Evolutionary conservation across 2,888 invertebrate genomes (phyloP).

Genomic region (Torymus aiolomorphi): DNA sequence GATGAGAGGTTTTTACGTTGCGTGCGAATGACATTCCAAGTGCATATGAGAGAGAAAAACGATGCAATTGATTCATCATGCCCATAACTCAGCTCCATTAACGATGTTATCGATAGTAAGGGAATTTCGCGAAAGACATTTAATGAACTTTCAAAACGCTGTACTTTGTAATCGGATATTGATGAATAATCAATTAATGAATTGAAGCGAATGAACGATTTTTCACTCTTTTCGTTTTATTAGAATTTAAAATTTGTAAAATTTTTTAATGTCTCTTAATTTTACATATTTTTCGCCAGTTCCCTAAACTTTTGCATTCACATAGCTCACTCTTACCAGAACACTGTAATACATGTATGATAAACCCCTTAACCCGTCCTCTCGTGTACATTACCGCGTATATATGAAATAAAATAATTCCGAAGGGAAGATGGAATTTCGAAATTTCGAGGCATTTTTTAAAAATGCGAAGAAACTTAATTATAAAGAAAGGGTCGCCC

Average conservation of each 20-base stretch:
- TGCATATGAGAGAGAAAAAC: background rate
- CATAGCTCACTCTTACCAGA: slow-evolving; percentile 7
- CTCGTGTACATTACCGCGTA: slow-evolving; percentile 44
- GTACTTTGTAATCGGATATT: background rate
- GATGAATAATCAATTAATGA: background rate
- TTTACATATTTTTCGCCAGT: too few relatives aligned
- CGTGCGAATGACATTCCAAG: slow-evolving; percentile 52
- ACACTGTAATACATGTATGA: slow-evolving; percentile 39
- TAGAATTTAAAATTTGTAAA: too few relatives aligned
- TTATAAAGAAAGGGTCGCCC: slow-evolving; percentile 3
- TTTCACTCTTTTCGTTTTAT: too few relatives aligned
- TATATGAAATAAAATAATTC: background rate
- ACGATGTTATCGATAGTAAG: background rate
- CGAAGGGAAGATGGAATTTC: background rate
- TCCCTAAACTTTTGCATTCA: background rate
- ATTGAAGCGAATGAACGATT: too few relatives aligned
- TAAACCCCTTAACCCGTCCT: slow-evolving; percentile 50
- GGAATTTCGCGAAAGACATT: slow-evolving; percentile 2
- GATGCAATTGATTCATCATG: background rate
- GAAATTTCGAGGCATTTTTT: background rate
- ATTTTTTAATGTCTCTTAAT: too few relatives aligned
- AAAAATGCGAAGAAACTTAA: slow-evolving; percentile 13
- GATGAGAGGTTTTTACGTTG: slow-evolving; percentile 16
- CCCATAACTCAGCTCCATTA: slow-evolving; percentile 5
- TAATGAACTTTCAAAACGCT: slow-evolving; percentile 1